phyloP scores from a whole-genome alignment of 2,113 vertebrate genomes.

The Nannospalax galili region DNA sequence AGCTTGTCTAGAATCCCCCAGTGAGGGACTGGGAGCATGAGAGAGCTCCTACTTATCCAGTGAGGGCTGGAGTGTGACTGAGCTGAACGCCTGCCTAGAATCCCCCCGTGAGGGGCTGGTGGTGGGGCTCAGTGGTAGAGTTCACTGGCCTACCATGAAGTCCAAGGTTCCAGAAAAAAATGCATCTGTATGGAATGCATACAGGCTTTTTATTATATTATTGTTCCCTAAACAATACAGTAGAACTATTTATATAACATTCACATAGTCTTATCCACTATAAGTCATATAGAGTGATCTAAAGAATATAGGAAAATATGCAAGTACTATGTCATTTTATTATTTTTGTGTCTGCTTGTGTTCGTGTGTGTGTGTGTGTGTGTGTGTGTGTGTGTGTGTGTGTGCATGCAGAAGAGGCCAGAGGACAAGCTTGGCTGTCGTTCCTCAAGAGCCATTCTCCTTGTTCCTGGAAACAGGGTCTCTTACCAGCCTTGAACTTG shows the following conservation, averaged over 20 bases:
- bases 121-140: neutral
- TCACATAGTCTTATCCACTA: neutral
- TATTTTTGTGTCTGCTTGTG: neutral
- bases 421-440: neutral
- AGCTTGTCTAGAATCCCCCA: no score
- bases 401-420: neutral
- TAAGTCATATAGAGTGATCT: neutral
- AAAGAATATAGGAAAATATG: neutral
- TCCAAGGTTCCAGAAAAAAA: neutral
- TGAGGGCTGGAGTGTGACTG: no score
- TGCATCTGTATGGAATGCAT: neutral
- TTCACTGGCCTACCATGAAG: neutral
- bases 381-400: neutral
- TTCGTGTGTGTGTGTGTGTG: neutral
- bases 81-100: neutral
- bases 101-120: neutral
- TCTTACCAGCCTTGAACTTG: neutral
- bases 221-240: neutral
- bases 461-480: neutral
- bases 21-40: no score
- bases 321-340: neutral
- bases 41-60: neutral
- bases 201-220: neutral
- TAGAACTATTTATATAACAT: neutral
- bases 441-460: neutral